phyloP scores from a whole-genome alignment of 2,888 invertebrate species.

The Allophyes oxyacanthae region DNA sequence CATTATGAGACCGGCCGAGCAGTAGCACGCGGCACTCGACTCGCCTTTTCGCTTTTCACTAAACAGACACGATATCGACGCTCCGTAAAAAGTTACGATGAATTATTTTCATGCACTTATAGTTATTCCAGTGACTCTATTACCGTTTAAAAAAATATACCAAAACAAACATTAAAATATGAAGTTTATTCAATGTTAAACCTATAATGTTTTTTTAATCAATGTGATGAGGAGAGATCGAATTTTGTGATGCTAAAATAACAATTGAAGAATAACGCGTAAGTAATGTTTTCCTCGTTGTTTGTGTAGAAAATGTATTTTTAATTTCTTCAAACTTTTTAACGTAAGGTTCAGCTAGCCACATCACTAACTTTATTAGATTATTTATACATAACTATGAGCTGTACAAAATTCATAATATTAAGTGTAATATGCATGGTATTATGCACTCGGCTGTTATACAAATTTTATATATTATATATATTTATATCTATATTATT shows the following conservation, averaged over 20 bases:
- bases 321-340: conserved; percentile 4
- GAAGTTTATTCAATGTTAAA: conserved; percentile 54
- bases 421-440: not conserved
- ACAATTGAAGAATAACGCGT: conserved; percentile 48
- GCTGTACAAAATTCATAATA: too few species aligned
- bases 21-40: conserved; percentile 67
- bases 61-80: conserved; percentile 64
- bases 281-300: conserved; percentile 51
- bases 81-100: conserved; percentile 67
- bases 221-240: conserved; percentile 57
- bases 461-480: too few species aligned
- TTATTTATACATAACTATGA: not conserved
- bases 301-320: conserved; percentile 20
- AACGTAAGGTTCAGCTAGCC: not conserved
- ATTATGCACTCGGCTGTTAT: not conserved
- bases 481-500: too few species aligned
- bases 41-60: conserved; percentile 61
- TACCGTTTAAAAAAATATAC: conserved; percentile 58
- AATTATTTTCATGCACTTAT: conserved; percentile 63
- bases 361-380: not conserved
- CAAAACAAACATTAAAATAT: conserved; percentile 56
- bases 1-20: conserved; percentile 69
- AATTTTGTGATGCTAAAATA: conserved; percentile 58
- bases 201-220: conserved; percentile 58
- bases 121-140: conserved; percentile 57